A percentile compares a stretch with the other conserved stretches of the same genome.
phyloP scores from a whole-genome alignment of 2,888 invertebrate genomes.

The Eristalis arbustorum region DNA sequence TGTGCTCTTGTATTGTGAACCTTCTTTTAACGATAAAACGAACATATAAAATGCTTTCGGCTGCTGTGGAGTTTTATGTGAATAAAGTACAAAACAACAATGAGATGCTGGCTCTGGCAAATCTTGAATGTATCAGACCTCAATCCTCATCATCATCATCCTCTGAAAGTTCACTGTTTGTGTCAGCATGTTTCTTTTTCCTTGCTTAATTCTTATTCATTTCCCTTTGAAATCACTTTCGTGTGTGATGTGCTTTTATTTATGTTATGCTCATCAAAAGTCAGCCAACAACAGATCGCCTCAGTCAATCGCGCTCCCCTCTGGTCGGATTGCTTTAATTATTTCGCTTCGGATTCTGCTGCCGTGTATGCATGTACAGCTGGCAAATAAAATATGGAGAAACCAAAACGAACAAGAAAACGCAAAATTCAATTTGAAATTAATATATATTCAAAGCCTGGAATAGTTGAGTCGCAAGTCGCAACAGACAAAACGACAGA shows the following conservation, averaged over 20 bases:
- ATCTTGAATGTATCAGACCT: conserved; percentile 38
- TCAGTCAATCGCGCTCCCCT: neutral
- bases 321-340: conserved; percentile 48
- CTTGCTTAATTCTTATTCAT: conserved; percentile 16
- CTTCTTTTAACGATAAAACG: conserved; percentile 21
- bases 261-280: conserved; percentile 18
- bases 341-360: conserved; percentile 24
- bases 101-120: conserved; percentile 40
- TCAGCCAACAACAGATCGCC: neutral
- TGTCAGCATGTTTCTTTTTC: conserved; percentile 54
- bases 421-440: conserved; percentile 37
- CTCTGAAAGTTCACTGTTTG: conserved; percentile 37
- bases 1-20: conserved; percentile 24
- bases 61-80: conserved; percentile 27
- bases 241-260: conserved; percentile 27
- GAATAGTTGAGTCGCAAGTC: neutral
- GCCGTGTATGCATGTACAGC: conserved; percentile 25
- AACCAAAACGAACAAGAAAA: conserved; percentile 12
- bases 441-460: conserved; percentile 14
- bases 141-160: too few relatives aligned
- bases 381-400: conserved; percentile 31
- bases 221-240: conserved; percentile 40
- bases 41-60: conserved; percentile 33
- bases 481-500: conserved; percentile 2
- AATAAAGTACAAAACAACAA: conserved; percentile 57